Conservation (phyloP, 2,113 vertebrate genomes). For the Sylvilagus bachmani region DNA sequence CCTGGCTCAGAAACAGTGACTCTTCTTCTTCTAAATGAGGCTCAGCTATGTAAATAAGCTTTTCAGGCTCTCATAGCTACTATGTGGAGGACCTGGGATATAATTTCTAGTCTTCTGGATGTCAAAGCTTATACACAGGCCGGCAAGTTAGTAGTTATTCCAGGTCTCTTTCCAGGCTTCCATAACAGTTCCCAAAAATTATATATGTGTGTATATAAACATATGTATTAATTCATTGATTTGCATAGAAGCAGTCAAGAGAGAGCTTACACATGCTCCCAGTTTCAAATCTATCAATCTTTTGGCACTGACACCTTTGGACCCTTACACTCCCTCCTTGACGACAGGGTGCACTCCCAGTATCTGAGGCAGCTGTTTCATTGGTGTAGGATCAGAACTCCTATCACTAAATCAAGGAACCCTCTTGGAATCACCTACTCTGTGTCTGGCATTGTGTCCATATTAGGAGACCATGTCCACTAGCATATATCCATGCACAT, state of each 20-base stretch:
- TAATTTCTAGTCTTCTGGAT: neutral
- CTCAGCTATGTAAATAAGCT: neutral
- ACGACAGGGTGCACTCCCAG: neutral
- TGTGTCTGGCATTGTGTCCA: neutral
- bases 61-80: neutral
- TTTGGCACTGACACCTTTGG: neutral
- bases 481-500: neutral
- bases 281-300: neutral
- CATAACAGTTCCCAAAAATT: neutral
- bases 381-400: neutral
- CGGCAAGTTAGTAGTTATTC: neutral
- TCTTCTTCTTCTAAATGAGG: slow-evolving; percentile 10
- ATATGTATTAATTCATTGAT: neutral
- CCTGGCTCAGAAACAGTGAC: neutral
- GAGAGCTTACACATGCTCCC: neutral
- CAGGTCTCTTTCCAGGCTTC: neutral
- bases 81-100: neutral
- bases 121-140: neutral
- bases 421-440: neutral
- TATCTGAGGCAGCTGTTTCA: too few species aligned
- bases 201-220: neutral
- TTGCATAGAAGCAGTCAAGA: neutral
- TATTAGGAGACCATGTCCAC: neutral
- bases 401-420: neutral
- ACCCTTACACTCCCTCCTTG: neutral